Evolutionary conservation across 2,888 invertebrate species (phyloP).

Genomic region (Thera britannica): DNA sequence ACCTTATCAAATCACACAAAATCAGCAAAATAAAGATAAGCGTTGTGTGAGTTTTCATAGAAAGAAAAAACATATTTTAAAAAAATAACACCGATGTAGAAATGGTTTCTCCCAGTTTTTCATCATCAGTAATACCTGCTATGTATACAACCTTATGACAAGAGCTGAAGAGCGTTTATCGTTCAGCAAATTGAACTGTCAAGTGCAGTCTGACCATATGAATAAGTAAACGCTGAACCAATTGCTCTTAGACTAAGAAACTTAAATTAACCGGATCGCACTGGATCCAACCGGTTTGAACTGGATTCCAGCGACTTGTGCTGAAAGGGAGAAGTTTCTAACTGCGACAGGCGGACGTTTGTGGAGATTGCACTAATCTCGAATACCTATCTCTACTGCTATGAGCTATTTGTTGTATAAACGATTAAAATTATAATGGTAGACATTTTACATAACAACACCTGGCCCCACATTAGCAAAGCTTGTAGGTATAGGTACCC

Average conservation of each 20-base stretch:
- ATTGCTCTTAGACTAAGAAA: conserved; percentile 37
- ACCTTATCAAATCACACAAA: too few species aligned
- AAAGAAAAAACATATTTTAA: too few species aligned
- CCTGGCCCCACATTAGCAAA: too few species aligned
- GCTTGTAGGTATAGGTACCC: too few species aligned
- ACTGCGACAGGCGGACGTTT: conserved; percentile 25
- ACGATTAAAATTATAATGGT: not conserved
- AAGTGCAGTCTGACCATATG: conserved; percentile 31
- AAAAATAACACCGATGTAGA: too few species aligned
- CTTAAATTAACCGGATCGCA: conserved; percentile 39
- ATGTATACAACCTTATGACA: too few species aligned
- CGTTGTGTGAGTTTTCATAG: too few species aligned
- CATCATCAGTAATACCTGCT: too few species aligned
- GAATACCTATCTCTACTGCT: not conserved
- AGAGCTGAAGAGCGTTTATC: not conserved
- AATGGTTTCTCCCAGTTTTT: too few species aligned
- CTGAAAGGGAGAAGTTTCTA: conserved; percentile 25
- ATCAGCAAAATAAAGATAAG: too few species aligned
- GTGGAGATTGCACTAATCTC: conserved; percentile 16
- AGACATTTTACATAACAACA: too few species aligned
- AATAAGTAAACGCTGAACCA: conserved; percentile 39
- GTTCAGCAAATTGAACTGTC: conserved; percentile 8
- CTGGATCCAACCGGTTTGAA: conserved; percentile 22
- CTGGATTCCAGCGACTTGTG: conserved; percentile 21
- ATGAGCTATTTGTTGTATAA: not conserved